Evolutionary conservation across 2,888 invertebrate species (phyloP), one percentile per base, ranked within the genome.

Genomic region (Drosophila anomalata): DNA sequence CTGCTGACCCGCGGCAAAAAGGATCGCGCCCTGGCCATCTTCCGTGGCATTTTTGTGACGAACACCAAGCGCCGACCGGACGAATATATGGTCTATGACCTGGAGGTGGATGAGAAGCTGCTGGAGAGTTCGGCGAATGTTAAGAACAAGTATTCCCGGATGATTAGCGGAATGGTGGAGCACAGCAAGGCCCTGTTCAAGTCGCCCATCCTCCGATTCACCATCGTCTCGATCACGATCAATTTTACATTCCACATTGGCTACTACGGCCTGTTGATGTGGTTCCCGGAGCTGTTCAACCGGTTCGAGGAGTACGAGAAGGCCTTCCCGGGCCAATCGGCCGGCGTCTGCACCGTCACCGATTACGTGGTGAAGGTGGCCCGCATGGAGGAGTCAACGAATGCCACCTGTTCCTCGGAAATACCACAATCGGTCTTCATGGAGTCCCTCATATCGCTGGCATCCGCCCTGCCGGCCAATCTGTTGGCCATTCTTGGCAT

Each of bases 261-360:
- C 94, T 98, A 97, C 92, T 98, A 98, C 91, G 98, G 98, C 44
- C 93, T 98, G 58, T 97, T 97, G 96, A 97, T 98, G 96, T 98
- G 98, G 98, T 97, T 98, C 92, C 98, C 98, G 0, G 97, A 98
- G 92, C 93, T 98, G 89, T 98, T 98, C 92, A 96, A 96, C 91
- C 95, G 97, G 51, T 97, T 96, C 91, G 96, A 97, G 92, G 96
- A 96, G 90, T 97, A 94, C 92, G 94, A 94, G 54, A 93, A 94
- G 56, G 92, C 93, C 33, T 94, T 95, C 91, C 95, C 95, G 54
- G 94, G 94, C 79, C 93, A 94, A 52, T 73, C 62, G 54, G 95
- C 95, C 0, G 94, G 94, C 77, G 95, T 96, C 60, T 96, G 96
- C 89, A 92, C 94, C 71, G 96, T 97, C 63, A 97, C 96, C 12